Evolutionary conservation across 1,140 invertebrate species (phyloP).

Genomic region (Stegodyphus dumicola): DNA sequence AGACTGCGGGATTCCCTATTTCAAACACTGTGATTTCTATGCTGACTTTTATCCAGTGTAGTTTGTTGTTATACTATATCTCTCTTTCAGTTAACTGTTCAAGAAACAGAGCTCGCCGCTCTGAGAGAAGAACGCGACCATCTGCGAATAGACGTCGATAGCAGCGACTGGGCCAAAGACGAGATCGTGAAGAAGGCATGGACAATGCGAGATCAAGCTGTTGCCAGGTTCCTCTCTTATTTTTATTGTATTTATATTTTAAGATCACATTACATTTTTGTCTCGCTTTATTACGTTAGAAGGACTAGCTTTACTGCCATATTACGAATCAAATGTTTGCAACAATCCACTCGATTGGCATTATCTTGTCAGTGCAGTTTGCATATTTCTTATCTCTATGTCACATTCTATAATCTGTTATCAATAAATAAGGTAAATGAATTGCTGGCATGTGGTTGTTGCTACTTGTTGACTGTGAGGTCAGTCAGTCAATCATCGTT

Average conservation of each 20-base stretch:
- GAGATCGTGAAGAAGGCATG: slow-evolving; percentile 82
- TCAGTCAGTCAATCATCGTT: no score
- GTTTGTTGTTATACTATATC: not conserved
- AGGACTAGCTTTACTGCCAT: no score
- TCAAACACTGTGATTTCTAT: not conserved
- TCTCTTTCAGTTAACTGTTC: slow-evolving; percentile 76
- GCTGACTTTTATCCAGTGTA: not conserved
- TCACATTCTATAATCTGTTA: no score
- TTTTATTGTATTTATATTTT: not conserved
- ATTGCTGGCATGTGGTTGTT: no score
- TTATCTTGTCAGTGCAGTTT: no score
- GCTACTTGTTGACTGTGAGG: no score
- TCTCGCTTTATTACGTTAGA: no score
- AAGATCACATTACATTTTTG: no score
- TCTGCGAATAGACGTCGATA: slow-evolving; percentile 78
- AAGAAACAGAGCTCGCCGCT: slow-evolving; percentile 83
- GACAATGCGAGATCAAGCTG: slow-evolving; percentile 86
- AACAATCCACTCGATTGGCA: no score
- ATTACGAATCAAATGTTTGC: no score
- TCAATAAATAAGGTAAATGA: no score
- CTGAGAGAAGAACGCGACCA: slow-evolving; percentile 84
- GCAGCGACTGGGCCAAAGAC: slow-evolving; percentile 73
- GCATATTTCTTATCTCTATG: no score
- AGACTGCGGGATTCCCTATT: not conserved
- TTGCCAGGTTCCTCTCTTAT: slow-evolving; percentile 72